Base-by-base conservation (phyloP, 2,113 vertebrate genomes). In the Oceanites oceanicus region DNA sequence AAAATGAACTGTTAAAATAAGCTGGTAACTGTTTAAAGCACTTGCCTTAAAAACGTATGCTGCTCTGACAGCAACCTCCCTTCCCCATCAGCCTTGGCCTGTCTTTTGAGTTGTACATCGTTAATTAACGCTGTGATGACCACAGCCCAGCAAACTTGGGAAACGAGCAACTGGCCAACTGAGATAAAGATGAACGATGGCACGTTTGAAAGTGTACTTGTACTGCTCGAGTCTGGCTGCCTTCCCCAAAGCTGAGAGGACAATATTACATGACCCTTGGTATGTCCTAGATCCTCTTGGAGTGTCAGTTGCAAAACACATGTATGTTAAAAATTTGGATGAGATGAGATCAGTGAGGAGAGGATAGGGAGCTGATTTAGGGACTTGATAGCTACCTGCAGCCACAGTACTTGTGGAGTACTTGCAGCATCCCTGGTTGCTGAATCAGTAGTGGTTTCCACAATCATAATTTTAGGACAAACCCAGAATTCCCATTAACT, bases 131-230 rank as follows among this genome's bases (percentile, higher is more conserved):
- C 38, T 6, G 12, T 0, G 4, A 17, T 5, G 49, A 32, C 30
- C 67, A 66, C 19, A n/a, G 26, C 34, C 47, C 12, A 11, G 40
- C 32, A 58, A 77, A 16, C 14, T 14, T 23, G 38, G 67, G 40
- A 53, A 63, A 62, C 1, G 13, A 45, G 42, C 58, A 40, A 22
- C 23, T 10, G 34, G 30, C 19, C 63, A 49, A 16, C 9, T 10
- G 75, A 29, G 81, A 52, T 6, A 40, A 50, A 53, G 80, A 30
- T 2, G 23, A 56, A 26, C 0, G 2, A 21, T 1, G 19, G 27
- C 36, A 12, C 2, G 1, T 15, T 26, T 11, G 40, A 38, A 62
- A 61, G 7, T 1, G 4, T 12, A 5, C 4, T 22, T 7, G 42
- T 32, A 16, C 15, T 21, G 45, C 50, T 45, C 2, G 1, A 20